These are phyloP conservation scores for Chloroclystis v-ata DNA, from an alignment of 2,888 invertebrate species.

Conservation along the genomic window DNA sequence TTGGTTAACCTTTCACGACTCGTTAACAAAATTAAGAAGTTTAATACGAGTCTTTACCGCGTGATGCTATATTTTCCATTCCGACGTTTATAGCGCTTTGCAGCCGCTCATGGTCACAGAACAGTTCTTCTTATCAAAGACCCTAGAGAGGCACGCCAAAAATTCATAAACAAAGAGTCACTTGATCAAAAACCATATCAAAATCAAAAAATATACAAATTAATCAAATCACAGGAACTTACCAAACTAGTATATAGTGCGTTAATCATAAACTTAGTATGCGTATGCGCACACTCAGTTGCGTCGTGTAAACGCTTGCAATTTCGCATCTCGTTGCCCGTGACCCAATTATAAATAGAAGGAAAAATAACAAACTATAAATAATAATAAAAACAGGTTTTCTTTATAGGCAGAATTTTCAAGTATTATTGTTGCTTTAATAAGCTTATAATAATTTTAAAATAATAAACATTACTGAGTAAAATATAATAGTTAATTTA, in stretches of 20 bases:
- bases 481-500: no score
- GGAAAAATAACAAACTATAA: slow-evolving; percentile 30
- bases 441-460: no score
- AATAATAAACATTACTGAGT: no score
- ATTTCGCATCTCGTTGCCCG: slow-evolving; percentile 37
- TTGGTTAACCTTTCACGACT: no score
- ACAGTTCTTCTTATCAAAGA: no score
- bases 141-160: no score
- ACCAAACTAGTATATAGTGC: slow-evolving; percentile 11
- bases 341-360: slow-evolving; percentile 42
- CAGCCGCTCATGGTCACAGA: no score
- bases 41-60: no score
- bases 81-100: no score
- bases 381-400: not conserved
- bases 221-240: not conserved
- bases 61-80: no score
- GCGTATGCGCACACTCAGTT: slow-evolving; percentile 32
- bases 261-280: slow-evolving; percentile 34
- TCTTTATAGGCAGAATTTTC: not conserved
- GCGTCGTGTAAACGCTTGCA: slow-evolving; percentile 31
- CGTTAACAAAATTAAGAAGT: no score
- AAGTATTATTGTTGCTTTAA: not conserved
- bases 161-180: slow-evolving; percentile 3
- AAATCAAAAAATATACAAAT: not conserved
- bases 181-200: slow-evolving; percentile 1